Evolutionary conservation across 1,140 invertebrate genomes (phyloP), one percentile per base, ranked within the genome.

Genomic region (Linepithema humile): DNA sequence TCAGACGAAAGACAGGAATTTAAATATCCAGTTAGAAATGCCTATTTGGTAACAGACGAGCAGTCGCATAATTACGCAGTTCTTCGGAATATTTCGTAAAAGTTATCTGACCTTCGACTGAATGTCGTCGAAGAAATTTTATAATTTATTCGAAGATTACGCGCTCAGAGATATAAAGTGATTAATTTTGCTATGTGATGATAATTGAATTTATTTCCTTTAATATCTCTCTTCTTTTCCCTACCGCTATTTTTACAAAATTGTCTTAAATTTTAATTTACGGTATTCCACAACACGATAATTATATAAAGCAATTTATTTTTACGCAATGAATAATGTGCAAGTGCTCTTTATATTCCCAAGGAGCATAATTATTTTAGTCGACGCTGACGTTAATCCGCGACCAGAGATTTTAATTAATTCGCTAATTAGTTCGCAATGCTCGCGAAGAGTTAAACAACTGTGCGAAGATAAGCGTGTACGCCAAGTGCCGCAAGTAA

Each of bases 291-390:
- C 17, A 55, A 40, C 53, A 40, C 32, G 38, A 10, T 15, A 57
- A 57, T 73, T 73, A 73, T 26, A 35, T 26, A 32, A 60, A 60
- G 38, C 7, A 7, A 74, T 74, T 74, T 74, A 38, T 48, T 64
- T 32, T 45, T 35, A 48, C 29, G n/a, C 15, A 48, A 48, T 23
- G n/a, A 23, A 29, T 40, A 23, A 69, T 20, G 40, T 0, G 23
- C 17, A 55, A 48, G 5, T 69, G n/a, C 32, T 45, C 17, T 50
- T 26, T 17, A 38, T 67, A 38, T 4, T 40, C 55, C 4, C 17
- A 38, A 55, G 32, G 45, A 20, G 23, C 17, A 45, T 15, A 53
- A 55, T 38, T 77, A 53, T 67, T 38, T 38, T 12, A 38, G 17
- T 67, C 20, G 32, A 35, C 9, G 43, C 12, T 26, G 7, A 50